phyloP scores from a whole-genome alignment of 2,113 vertebrate species.

The Podarcis muralis region DNA sequence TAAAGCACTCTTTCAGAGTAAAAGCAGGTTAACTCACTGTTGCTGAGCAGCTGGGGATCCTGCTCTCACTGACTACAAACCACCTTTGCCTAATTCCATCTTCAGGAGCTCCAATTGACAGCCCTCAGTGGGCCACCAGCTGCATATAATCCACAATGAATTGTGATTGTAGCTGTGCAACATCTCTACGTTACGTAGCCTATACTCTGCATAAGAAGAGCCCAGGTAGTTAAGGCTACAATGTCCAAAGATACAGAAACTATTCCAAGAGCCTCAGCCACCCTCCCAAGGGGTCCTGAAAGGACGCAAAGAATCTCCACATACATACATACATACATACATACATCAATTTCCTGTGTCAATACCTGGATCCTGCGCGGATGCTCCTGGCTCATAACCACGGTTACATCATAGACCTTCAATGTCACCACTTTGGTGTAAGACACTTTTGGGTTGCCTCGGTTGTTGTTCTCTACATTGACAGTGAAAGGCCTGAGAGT shows the following conservation, averaged over 20 bases:
- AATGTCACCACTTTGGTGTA: conserved; percentile 50
- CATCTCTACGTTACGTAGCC: neutral
- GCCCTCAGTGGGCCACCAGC: neutral
- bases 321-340: neutral
- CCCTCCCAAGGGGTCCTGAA: neutral
- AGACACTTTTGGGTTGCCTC: conserved; percentile 31
- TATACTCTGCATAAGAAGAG: neutral
- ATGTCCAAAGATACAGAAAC: no score
- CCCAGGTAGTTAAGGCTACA: neutral
- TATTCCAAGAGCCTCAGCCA: neutral
- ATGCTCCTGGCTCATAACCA: conserved; percentile 37
- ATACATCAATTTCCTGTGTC: neutral
- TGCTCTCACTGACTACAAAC: neutral
- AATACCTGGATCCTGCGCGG: conserved; percentile 53
- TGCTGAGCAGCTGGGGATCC: neutral
- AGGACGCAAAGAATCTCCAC: no score
- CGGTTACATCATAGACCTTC: conserved; percentile 28
- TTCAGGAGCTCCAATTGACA: neutral
- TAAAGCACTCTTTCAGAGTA: neutral
- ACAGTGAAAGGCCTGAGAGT: conserved; percentile 40
- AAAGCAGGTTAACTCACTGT: neutral
- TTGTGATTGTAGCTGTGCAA: neutral
- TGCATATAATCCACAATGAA: neutral
- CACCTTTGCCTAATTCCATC: neutral
- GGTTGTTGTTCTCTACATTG: conserved; percentile 51